Conservation (phyloP, 2,797 vertebrate species). For the Emys orbicularis region DNA sequence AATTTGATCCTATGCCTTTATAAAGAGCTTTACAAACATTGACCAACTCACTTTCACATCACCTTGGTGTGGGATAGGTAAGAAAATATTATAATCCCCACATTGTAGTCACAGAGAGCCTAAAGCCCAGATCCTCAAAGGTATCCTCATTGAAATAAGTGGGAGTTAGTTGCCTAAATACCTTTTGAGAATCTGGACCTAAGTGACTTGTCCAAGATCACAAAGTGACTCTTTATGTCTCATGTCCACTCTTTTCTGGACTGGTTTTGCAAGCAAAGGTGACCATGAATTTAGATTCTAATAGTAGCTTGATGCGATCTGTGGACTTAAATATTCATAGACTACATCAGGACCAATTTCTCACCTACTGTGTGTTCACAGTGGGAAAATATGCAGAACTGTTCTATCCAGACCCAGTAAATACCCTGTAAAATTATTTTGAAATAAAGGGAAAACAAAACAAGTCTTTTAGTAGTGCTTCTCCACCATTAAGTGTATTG, state of each 20-base stretch:
- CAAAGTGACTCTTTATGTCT: background rate
- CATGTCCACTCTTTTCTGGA: background rate
- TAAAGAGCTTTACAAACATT: background rate
- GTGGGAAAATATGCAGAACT: background rate
- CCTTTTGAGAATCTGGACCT: background rate
- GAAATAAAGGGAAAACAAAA: background rate
- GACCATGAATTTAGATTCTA: background rate
- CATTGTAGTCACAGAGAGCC: background rate
- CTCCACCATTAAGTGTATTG: slow-evolving; percentile 47
- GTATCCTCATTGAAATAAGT: background rate
- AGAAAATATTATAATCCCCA: background rate
- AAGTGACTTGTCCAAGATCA: background rate
- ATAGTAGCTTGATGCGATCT: background rate
- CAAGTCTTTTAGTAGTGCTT: background rate
- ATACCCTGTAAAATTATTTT: background rate
- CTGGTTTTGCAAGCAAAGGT: background rate
- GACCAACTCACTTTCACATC: background rate
- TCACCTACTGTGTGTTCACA: background rate
- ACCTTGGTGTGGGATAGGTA: background rate
- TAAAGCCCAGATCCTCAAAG: background rate
- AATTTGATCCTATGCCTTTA: background rate
- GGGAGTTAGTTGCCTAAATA: background rate
- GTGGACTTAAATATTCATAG: accelerated
- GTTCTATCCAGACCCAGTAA: accelerated
- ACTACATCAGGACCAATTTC: background rate